Conservation (phyloP, 2,113 vertebrate species). For the Raja brachyura region DNA sequence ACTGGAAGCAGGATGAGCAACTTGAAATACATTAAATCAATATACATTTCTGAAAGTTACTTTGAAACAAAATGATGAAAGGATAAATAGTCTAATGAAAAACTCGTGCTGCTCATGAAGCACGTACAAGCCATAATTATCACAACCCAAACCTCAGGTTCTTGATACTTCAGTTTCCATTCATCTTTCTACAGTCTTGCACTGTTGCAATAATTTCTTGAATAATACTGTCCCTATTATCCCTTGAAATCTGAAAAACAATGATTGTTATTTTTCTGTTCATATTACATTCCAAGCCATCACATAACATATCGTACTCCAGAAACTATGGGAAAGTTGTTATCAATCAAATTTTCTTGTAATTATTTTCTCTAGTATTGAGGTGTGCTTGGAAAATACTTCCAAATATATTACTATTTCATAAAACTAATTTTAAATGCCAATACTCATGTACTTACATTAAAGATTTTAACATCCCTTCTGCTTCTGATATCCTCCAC, state of each 20-base stretch:
- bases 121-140: not conserved
- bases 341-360: not conserved
- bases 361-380: not conserved
- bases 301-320: not conserved
- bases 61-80: not conserved
- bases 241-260: slow-evolving; percentile 70
- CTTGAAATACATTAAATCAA: not conserved
- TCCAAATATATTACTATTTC: not conserved
- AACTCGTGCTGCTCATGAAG: not conserved
- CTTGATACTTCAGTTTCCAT: not conserved
- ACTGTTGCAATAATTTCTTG: slow-evolving; percentile 67
- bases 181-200: slow-evolving; percentile 59
- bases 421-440: not conserved
- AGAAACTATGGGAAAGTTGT: not conserved
- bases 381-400: not conserved
- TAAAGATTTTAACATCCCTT: slow-evolving; percentile 74
- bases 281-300: not conserved
- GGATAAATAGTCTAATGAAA: not conserved
- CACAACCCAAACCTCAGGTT: not conserved
- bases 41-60: not conserved
- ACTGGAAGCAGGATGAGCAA: not conserved
- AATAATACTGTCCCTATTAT: slow-evolving; percentile 75
- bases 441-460: slow-evolving; percentile 63
- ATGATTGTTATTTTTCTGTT: not conserved
- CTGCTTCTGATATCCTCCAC: slow-evolving; percentile 83